A percentile compares a stretch with the other conserved stretches of the same genome.
phyloP scores from a whole-genome alignment of 2,113 vertebrate genomes.

The Cinclus mexicanus region DNA sequence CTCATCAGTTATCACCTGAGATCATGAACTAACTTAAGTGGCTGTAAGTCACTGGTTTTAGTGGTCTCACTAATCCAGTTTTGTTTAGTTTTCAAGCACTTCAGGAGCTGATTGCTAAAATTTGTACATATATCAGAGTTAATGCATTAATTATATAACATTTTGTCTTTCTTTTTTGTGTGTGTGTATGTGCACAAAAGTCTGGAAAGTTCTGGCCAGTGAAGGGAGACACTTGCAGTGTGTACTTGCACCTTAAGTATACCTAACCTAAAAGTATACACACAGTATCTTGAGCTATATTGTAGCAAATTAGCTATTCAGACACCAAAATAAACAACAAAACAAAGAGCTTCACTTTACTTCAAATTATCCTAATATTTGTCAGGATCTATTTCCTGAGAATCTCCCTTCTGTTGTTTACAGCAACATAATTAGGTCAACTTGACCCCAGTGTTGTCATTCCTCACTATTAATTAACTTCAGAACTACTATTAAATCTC shows the following conservation, averaged over 20 bases:
- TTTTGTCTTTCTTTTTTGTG: neutral
- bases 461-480: neutral
- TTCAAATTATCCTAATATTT: neutral
- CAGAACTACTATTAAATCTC: neutral
- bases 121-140: neutral
- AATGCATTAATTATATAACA: neutral
- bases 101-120: slow-evolving; percentile 11
- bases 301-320: neutral
- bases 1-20: slow-evolving; percentile 8
- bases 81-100: slow-evolving; percentile 38
- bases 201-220: neutral
- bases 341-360: neutral
- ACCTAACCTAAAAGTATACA: neutral
- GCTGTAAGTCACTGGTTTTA: neutral
- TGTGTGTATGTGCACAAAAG: neutral
- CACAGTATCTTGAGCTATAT: neutral
- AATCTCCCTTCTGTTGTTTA: neutral
- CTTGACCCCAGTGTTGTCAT: neutral
- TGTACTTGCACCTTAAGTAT: accelerated
- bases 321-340: neutral
- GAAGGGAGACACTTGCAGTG: neutral
- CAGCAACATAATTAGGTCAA: neutral
- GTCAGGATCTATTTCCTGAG: neutral
- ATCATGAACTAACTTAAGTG: slow-evolving; percentile 16
- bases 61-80: neutral